phyloP scores from a whole-genome alignment of 1,140 invertebrate genomes.

The Caenorhabditis brenneri region DNA sequence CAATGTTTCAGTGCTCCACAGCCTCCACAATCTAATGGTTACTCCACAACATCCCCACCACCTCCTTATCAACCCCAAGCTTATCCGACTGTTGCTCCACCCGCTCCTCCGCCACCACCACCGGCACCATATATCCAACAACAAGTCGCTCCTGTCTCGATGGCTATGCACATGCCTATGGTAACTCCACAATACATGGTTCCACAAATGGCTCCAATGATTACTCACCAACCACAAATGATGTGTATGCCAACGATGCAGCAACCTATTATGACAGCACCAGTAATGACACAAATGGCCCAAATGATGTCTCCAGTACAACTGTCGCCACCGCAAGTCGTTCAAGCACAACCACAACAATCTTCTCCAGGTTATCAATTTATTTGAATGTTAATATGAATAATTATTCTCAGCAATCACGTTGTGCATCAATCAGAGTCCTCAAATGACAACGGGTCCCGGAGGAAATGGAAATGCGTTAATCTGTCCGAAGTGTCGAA shows the following conservation, averaged over 20 bases:
- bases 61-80: background rate
- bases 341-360: background rate
- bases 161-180: too few species aligned
- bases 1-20: background rate
- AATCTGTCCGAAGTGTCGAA: constrained; percentile 23
- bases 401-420: background rate
- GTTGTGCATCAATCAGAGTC: background rate
- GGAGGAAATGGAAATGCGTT: background rate
- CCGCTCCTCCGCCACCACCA: background rate
- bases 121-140: background rate
- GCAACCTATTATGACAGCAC: background rate
- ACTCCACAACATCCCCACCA: background rate
- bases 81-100: background rate
- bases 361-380: constrained; percentile 5
- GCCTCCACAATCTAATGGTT: background rate
- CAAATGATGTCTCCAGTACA: background rate
- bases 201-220: constrained; percentile 17
- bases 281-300: background rate
- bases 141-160: background rate
- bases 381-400: too few species aligned
- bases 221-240: background rate
- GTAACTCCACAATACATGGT: background rate
- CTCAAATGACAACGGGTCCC: background rate
- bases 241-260: background rate
- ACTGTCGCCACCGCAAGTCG: background rate